A percentile compares a stretch with the other conserved stretches of the same genome.
Conservation (phyloP, 2,888 invertebrate genomes). For the Dascillus cervinus region DNA sequence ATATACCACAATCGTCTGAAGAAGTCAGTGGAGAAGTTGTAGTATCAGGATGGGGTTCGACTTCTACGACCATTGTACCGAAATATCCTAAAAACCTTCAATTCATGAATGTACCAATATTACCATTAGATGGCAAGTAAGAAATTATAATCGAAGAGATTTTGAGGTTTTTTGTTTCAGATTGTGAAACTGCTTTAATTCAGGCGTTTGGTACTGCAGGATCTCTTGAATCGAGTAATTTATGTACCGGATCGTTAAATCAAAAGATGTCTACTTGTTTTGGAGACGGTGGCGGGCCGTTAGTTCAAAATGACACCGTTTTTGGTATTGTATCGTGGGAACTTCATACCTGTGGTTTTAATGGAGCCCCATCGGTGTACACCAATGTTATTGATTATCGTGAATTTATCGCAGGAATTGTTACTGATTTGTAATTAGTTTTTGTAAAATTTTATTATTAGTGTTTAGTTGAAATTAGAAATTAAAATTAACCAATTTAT, state of each 20-base stretch:
- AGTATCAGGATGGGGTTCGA: conserved; percentile 44
- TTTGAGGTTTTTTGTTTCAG: conserved; percentile 26
- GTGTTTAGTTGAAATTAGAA: too few species aligned
- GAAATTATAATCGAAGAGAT: neutral
- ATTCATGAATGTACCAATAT: conserved; percentile 4
- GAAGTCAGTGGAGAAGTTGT: conserved; percentile 27
- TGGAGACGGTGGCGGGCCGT: conserved; percentile 51
- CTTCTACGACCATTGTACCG: neutral
- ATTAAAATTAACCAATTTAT: too few species aligned
- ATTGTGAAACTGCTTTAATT: conserved; percentile 40
- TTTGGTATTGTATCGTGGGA: conserved; percentile 50
- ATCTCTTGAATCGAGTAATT: conserved; percentile 42
- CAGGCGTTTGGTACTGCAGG: conserved; percentile 33
- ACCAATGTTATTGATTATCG: too few species aligned
- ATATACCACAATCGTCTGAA: conserved; percentile 28
- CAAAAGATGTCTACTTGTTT: conserved; percentile 48
- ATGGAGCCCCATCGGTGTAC: conserved; percentile 47
- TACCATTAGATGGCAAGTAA: conserved; percentile 8
- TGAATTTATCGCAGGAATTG: too few species aligned
- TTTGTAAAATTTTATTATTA: too few species aligned
- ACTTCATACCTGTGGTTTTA: conserved; percentile 43
- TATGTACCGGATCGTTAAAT: conserved; percentile 47
- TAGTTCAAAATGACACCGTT: conserved; percentile 30
- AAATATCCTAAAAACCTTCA: neutral
- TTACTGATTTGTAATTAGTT: too few species aligned